Evolutionary conservation across 2,888 invertebrate genomes (phyloP), one percentile per base, ranked within the genome.

Genomic region (Cheilosia grossa): DNA sequence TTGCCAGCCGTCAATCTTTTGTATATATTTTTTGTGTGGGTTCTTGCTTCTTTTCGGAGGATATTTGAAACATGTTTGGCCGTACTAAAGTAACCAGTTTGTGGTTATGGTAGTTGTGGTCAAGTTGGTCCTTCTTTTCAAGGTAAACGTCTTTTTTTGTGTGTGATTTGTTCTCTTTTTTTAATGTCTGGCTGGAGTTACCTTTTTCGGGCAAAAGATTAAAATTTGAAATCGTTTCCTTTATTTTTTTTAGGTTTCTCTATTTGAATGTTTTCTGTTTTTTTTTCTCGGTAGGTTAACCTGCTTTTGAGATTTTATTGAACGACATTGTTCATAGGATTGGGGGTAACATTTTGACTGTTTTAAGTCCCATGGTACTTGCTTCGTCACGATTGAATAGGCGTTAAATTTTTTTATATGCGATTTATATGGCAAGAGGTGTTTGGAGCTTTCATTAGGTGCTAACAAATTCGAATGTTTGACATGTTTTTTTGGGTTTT

Each of bases 41-140:
- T 6, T 33, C 47, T 33, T 58, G 44, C 33, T 77, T 63, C 53
- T 77, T 64, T 40, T 40, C 10, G n/a, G 63, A 72, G 85, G 66
- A 81, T 81, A 66, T 81, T 75, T 72, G 75, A 69, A 81, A 77
- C 81, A 72, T 72, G 75, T 85, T 85, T 69, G 80, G 56, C 21
- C 5, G 51, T 6, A 21, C 54, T 66, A 74, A 70, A 59, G 66
- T 81, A 77, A 85, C 85, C 80, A 72, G 81, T 85, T 82, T 85
- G 81, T 56, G 80, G 73, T 73, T 82, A 27, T 54, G 74, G 74
- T 27, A 53, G 67, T 49, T 67, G 70, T 64, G 73, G 74, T 75
- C 80, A 61, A 72, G 74, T 72, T 49, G 44, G 64, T 83, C 64
- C 66, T 61, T 75, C 47, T 37, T 75, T 72, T 85, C 85, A 85